Percentiles rank a stretch among this genome's conserved stretches.
phyloP scores from a whole-genome alignment of 2,888 invertebrate species.

The Drosophila flavopinicola region DNA sequence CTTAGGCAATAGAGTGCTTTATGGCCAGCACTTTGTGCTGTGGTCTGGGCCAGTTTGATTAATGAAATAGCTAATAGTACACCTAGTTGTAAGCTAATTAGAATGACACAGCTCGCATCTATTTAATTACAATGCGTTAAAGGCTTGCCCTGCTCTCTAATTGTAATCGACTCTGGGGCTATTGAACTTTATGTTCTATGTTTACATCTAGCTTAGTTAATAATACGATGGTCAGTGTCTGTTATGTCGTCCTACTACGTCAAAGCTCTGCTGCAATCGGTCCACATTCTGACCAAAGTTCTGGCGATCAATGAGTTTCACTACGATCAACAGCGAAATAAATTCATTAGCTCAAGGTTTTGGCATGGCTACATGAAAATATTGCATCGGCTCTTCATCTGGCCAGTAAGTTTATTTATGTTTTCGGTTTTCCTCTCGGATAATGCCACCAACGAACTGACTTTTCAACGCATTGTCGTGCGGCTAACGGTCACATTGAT shows the following conservation, averaged over 20 bases:
- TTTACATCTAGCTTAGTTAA: too few species aligned
- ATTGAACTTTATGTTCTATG: too few species aligned
- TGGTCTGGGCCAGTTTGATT: constrained; percentile 9
- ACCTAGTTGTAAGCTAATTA: constrained; percentile 5
- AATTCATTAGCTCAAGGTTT: not conserved
- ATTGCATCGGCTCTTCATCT: not conserved
- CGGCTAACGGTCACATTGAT: fast-evolving
- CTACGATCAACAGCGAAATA: not conserved
- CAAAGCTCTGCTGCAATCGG: not conserved
- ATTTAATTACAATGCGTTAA: not conserved
- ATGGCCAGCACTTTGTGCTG: not conserved
- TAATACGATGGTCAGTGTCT: constrained; percentile 1
- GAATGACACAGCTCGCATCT: constrained; percentile 3
- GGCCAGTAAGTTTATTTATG: not conserved
- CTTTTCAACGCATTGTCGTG: not conserved
- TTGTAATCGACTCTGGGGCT: too few species aligned
- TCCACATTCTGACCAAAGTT: constrained; percentile 2
- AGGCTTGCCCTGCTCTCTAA: too few species aligned
- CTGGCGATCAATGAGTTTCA: constrained; percentile 3
- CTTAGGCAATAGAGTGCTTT: not conserved
- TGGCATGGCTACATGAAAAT: constrained; percentile 5
- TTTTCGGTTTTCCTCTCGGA: not conserved
- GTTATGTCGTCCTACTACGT: not conserved
- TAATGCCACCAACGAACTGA: not conserved
- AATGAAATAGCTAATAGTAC: constrained; percentile 13